Conservation (phyloP, 2,797 vertebrate species). For the Neosalanx taihuensis region DNA sequence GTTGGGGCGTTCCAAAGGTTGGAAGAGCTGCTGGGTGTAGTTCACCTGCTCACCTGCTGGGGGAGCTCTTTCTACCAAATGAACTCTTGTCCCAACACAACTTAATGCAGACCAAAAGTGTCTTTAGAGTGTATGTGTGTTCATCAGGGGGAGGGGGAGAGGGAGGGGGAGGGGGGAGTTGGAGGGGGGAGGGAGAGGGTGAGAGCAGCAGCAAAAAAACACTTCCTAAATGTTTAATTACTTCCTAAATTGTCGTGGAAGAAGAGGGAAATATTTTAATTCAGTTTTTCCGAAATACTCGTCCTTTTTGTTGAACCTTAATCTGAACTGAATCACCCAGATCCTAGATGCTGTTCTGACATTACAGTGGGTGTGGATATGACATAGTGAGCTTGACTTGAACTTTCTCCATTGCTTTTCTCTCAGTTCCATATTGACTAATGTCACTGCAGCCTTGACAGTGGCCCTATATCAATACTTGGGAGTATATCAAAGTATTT, state of each 20-base stretch:
- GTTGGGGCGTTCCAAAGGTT: constrained; percentile 31
- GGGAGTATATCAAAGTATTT: neutral
- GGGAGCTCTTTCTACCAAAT: constrained; percentile 49
- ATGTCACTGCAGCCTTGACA: neutral
- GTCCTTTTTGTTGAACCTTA: too few species aligned
- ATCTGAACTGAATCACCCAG: too few species aligned
- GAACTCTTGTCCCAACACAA: constrained; percentile 15
- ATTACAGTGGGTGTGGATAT: neutral
- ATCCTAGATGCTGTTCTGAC: too few species aligned
- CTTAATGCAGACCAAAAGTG: neutral
- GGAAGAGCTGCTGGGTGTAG: constrained; percentile 4
- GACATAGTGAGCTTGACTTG: neutral
- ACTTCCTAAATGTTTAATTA: too few species aligned
- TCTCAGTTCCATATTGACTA: too few species aligned
- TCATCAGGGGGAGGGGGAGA: neutral
- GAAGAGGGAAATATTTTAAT: too few species aligned
- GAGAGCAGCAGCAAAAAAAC: too few species aligned
- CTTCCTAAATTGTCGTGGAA: too few species aligned
- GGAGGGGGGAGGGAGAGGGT: too few species aligned
- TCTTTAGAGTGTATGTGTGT: neutral
- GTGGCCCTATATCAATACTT: neutral
- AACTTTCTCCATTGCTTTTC: too few species aligned
- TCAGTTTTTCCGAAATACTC: too few species aligned
- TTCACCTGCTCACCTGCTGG: constrained; percentile 33
- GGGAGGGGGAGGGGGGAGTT: too few species aligned